These are phyloP conservation scores for Lamprologus tigripictilis DNA, from an alignment of 2,113 vertebrate genomes.

Conservation along the genomic window DNA sequence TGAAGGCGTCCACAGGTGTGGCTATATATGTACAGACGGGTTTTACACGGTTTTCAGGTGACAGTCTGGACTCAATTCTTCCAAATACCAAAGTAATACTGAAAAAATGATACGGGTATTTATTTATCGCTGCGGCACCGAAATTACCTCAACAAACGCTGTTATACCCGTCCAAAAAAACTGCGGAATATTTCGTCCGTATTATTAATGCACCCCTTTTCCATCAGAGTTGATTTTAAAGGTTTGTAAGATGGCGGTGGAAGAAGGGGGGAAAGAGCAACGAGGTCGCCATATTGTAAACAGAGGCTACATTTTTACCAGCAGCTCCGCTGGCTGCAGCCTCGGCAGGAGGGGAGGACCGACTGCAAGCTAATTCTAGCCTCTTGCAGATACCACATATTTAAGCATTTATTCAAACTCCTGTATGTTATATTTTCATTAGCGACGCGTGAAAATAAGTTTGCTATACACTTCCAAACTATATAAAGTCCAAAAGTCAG, in stretches of 20 bases:
- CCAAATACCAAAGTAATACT: not conserved
- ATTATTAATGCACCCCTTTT: not conserved
- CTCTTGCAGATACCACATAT: not conserved
- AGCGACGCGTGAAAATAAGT: no score
- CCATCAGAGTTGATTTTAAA: not conserved
- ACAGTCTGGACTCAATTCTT: not conserved
- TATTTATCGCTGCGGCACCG: not conserved
- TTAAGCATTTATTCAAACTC: not conserved
- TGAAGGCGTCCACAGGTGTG: not conserved
- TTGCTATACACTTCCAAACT: not conserved
- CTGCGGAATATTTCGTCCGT: not conserved
- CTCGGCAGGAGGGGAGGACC: constrained; percentile 21
- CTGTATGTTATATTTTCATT: not conserved
- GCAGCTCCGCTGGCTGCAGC: constrained; percentile 16
- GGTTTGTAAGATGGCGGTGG: constrained; percentile 86
- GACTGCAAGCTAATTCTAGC: not conserved
- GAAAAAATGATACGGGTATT: not conserved
- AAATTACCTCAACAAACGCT: not conserved
- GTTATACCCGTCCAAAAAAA: not conserved
- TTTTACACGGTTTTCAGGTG: not conserved
- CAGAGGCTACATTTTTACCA: constrained; percentile 69
- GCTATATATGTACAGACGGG: not conserved
- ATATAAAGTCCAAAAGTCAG: not conserved
- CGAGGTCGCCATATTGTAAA: constrained; percentile 94
- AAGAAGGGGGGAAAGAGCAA: constrained; percentile 71